phyloP scores from a whole-genome alignment of 2,113 vertebrate species.

The Dipodomys spectabilis region DNA sequence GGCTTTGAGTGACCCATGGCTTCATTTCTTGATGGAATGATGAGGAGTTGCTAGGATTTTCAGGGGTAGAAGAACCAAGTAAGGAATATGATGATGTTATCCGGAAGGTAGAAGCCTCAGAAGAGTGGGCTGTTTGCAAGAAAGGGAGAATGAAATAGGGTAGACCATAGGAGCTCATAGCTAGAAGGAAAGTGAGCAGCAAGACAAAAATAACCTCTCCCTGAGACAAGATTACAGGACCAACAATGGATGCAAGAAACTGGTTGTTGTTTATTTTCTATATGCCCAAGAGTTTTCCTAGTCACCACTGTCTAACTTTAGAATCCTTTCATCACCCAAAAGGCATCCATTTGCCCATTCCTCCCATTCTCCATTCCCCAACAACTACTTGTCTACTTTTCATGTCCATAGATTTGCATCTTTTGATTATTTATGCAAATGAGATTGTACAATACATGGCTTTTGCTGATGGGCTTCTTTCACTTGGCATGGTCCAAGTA shows the following conservation, averaged over 20 bases:
- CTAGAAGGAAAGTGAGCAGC: background rate
- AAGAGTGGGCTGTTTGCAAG: background rate
- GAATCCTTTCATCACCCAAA: background rate
- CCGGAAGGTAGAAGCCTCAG: background rate
- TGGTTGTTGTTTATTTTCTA: background rate
- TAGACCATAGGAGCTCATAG: background rate
- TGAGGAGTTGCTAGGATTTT: background rate
- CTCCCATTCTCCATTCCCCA: background rate
- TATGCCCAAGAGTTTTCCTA: background rate
- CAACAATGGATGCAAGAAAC: background rate
- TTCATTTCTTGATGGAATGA: background rate
- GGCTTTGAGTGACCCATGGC: background rate
- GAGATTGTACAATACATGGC: background rate
- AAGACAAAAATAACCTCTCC: background rate
- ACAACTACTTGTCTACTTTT: background rate
- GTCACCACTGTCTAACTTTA: background rate
- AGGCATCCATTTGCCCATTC: background rate
- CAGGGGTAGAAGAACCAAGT: background rate
- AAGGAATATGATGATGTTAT: background rate
- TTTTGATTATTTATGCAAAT: constrained; percentile 6
- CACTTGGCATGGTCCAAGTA: background rate
- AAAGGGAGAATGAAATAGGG: background rate
- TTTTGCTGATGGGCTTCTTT: background rate
- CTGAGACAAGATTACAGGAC: background rate
- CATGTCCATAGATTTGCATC: background rate